These are phyloP conservation scores for Acanthurus lineatus DNA, from an alignment of 2,797 vertebrate genomes.

Conservation along the genomic window DNA sequence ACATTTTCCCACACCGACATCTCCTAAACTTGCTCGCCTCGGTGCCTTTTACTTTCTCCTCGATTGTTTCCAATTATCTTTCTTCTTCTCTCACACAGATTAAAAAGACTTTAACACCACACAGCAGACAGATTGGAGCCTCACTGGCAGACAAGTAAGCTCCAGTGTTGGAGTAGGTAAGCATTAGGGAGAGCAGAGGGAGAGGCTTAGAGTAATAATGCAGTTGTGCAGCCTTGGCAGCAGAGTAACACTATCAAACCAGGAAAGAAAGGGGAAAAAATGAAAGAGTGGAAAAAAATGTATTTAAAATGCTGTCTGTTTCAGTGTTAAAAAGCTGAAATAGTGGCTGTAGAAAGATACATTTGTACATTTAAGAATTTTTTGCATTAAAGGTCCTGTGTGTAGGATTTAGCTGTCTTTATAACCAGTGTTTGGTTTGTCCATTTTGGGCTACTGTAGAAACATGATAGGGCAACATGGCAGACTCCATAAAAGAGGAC, in stretches of 20 bases:
- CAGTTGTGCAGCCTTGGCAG: slow-evolving; percentile 34
- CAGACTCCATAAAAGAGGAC: too few relatives aligned
- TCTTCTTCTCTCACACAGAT: slow-evolving; percentile 65
- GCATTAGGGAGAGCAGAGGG: slow-evolving; percentile 31
- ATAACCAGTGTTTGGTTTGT: too few relatives aligned
- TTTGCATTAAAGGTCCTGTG: background rate
- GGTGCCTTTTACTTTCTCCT: slow-evolving; percentile 67
- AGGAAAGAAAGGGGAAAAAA: background rate
- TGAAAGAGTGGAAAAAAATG: too few relatives aligned
- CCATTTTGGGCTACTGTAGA: too few relatives aligned
- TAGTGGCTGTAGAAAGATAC: background rate
- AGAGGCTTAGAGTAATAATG: slow-evolving; percentile 28
- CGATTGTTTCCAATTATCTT: slow-evolving; percentile 77
- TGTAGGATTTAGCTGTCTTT: too few relatives aligned
- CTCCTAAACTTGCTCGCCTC: slow-evolving; percentile 40
- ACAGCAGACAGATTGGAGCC: slow-evolving; percentile 47
- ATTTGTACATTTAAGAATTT: background rate
- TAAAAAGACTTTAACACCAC: slow-evolving; percentile 53
- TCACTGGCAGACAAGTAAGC: slow-evolving; percentile 34
- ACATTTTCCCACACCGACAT: slow-evolving; percentile 54
- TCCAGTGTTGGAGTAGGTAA: slow-evolving; percentile 8
- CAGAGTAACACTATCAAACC: background rate
- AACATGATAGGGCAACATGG: too few relatives aligned
- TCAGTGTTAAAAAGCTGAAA: too few relatives aligned
- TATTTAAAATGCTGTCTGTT: too few relatives aligned